Conservation (phyloP, 2,797 vertebrate genomes). For the Cryptoprocta ferox region DNA sequence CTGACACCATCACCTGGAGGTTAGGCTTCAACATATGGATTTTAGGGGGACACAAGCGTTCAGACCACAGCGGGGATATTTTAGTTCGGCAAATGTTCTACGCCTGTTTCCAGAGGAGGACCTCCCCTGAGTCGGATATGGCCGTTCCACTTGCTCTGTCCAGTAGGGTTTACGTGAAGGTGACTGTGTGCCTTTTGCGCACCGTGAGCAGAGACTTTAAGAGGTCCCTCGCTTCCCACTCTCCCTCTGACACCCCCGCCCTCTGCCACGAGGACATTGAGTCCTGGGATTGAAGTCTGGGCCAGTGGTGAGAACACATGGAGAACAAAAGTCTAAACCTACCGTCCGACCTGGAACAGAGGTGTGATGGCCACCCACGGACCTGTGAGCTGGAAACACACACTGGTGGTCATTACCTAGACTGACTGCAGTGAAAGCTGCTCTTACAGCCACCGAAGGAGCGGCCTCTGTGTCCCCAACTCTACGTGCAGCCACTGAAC, state of each 20-base stretch:
- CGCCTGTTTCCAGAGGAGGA: neutral
- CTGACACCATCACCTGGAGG: neutral
- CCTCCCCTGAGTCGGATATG: neutral
- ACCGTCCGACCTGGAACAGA: neutral
- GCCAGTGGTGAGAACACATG: neutral
- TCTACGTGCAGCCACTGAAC: neutral
- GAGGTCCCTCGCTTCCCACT: accelerated
- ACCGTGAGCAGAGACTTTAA: neutral
- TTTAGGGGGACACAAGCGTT: neutral
- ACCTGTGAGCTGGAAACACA: neutral
- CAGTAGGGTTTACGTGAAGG: neutral
- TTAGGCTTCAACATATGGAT: neutral
- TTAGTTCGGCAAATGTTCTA: neutral
- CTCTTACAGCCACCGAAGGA: neutral
- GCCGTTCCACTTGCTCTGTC: neutral
- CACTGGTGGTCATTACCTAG: neutral
- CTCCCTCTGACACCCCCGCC: neutral
- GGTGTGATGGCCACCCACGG: neutral
- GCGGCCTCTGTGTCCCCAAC: too few species aligned
- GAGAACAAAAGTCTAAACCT: neutral
- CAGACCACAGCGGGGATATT: neutral
- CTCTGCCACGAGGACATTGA: neutral
- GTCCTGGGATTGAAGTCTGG: too few species aligned
- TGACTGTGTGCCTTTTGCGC: accelerated
- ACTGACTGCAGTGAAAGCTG: neutral